Evolutionary conservation across 2,113 vertebrate genomes (phyloP).

Genomic region (Alces alces): DNA sequence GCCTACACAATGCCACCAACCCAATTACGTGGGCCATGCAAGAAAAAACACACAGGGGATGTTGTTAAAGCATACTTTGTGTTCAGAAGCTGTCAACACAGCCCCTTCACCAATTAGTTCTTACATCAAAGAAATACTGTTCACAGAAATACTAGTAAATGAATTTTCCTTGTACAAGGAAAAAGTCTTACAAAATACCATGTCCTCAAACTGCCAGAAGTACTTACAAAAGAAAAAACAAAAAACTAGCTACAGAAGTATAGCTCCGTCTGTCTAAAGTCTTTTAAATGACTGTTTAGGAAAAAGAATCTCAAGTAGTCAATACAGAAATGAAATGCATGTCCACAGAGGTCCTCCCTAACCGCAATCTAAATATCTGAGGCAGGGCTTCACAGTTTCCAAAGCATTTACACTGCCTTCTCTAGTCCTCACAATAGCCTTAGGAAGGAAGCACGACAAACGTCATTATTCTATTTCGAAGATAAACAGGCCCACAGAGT

Average conservation of each 20-base stretch:
- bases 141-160: not conserved
- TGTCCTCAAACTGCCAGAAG: not conserved
- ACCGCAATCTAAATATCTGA: not conserved
- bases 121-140: not conserved
- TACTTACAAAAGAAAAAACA: not conserved
- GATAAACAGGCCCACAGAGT: not conserved
- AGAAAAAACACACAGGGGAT: not conserved
- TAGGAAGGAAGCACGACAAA: not conserved
- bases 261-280: not conserved
- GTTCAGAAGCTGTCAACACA: not conserved
- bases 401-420: not conserved
- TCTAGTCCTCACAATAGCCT: not conserved
- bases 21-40: not conserved
- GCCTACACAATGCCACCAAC: not conserved
- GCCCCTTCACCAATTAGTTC: not conserved
- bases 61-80: not conserved
- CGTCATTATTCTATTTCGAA: not conserved
- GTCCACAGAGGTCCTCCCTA: not conserved
- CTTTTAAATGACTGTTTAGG: not conserved
- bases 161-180: not conserved
- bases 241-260: not conserved
- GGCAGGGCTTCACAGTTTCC: not conserved
- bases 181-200: not conserved
- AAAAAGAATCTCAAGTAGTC: not conserved
- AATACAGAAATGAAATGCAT: not conserved